These are phyloP conservation scores for Papilio glaucus DNA, from an alignment of 1,140 invertebrate genomes.

Conservation along the genomic window DNA sequence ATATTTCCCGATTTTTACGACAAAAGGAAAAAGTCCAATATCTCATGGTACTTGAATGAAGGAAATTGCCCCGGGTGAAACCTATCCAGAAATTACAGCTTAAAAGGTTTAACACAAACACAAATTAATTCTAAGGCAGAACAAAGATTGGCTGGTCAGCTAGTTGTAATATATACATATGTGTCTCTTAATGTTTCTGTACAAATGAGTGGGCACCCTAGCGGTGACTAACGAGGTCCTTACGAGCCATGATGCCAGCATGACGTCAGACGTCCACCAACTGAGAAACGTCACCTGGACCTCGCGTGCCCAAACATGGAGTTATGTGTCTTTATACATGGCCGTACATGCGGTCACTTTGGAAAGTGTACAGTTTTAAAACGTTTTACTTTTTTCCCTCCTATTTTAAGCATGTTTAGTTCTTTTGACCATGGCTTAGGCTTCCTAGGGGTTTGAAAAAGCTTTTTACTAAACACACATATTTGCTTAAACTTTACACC, in stretches of 20 bases:
- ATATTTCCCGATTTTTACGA: too few species aligned
- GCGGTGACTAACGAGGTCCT: conserved; percentile 24
- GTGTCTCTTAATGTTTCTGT: too few species aligned
- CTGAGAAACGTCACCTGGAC: conserved; percentile 28
- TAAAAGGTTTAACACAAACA: too few species aligned
- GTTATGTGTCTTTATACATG: not conserved
- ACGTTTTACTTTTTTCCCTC: not conserved
- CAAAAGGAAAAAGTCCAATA: too few species aligned
- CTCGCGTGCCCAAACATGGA: conserved; percentile 16
- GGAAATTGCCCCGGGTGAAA: too few species aligned
- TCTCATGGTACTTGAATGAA: too few species aligned
- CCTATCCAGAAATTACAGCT: too few species aligned
- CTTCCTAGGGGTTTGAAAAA: not conserved
- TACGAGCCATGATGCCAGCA: conserved; percentile 16
- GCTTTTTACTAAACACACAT: not conserved
- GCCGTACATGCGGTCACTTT: conserved; percentile 9
- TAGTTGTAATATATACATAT: too few species aligned
- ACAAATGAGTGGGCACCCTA: not conserved
- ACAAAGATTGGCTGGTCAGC: too few species aligned
- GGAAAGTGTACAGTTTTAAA: conserved; percentile 6
- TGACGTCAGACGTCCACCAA: conserved; percentile 17
- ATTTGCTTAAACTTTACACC: not conserved
- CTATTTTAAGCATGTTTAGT: not conserved
- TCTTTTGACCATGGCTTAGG: not conserved
- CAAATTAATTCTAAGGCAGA: too few species aligned